Base-by-base conservation (phyloP, 2,797 vertebrate genomes). In the Telmatherina bonti region DNA sequence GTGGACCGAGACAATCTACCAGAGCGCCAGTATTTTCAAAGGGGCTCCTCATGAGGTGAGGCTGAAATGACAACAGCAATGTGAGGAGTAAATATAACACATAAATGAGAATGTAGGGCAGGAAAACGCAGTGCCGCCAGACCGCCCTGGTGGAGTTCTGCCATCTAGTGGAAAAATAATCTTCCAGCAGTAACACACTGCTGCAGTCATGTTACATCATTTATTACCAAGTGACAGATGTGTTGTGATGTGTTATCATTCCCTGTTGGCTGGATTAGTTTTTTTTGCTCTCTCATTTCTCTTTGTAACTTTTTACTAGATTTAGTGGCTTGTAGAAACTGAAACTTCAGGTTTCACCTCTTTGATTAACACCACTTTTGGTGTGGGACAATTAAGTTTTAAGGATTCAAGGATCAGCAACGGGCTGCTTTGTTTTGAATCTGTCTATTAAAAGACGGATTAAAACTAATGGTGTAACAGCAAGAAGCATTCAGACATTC, bases 1-100 rank as follows among this genome's bases (percentile, higher is more conserved):
- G 62, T 99, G 97, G 97, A 99, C 97, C 0, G 98, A 99, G 88
- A 98, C 97, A 24, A 99, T 99, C 90, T 99, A 99, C 90, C 97
- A 99, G 87, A 99, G 97, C 8, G 97, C 97, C 74, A 99, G 98
- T 33, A 93, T 99, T 72, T 99, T 99, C 92, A 99, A 99, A 86
- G 98, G 97, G 58, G 96, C 97, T 0, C 98, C 98, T 0, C 98
- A 99, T 0, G 98, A 99, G 96, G 98, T 97, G 74, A 93, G 15
- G 18, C 56, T 31, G 15, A 60, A 55, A 1, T 4, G 4, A 56
- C 27, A 55, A 33, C 15, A 8, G 22, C 20, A 20, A 20, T 62
- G 18, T 22, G 59, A 60, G 43, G 43, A 22, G 57, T 16, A 43
- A 29, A 10, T 33, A 38, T 20, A 16, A 13, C 38, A 58, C 30